A percentile compares a stretch with the other conserved stretches of the same genome.
Evolutionary conservation across 2,797 vertebrate genomes (phyloP).

Genomic region (Chrosomus eos): DNA sequence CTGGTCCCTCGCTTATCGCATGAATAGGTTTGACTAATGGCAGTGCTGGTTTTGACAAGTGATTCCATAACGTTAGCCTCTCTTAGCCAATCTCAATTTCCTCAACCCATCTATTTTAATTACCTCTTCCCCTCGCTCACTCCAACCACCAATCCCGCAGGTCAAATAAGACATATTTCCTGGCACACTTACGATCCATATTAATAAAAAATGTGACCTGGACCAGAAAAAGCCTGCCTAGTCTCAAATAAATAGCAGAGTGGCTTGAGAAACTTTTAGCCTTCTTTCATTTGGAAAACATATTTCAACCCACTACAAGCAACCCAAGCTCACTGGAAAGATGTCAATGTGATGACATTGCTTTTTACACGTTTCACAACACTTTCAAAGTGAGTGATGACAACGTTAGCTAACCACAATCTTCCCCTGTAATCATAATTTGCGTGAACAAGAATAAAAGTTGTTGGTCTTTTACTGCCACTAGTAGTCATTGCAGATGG

Average conservation of each 20-base stretch:
- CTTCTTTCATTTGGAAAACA: slow-evolving; percentile 2
- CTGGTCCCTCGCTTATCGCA: neutral
- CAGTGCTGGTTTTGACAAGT: slow-evolving; percentile 44
- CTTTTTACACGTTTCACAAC: no score
- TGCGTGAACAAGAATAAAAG: no score
- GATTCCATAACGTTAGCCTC: slow-evolving; percentile 50
- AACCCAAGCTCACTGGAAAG: neutral
- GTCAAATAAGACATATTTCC: slow-evolving; percentile 58
- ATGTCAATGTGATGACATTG: no score
- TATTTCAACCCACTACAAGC: neutral
- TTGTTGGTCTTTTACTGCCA: no score
- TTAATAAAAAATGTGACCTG: slow-evolving; percentile 54
- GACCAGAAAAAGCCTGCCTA: slow-evolving; percentile 7
- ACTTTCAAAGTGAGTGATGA: no score
- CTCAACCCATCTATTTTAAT: slow-evolving; percentile 60
- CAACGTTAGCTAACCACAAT: no score
- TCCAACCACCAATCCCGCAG: slow-evolving; percentile 22
- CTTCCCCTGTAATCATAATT: no score
- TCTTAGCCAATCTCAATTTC: slow-evolving; percentile 54
- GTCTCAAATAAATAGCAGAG: slow-evolving; percentile 41
- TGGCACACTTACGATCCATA: slow-evolving; percentile 27
- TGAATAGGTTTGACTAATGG: slow-evolving; percentile 42
- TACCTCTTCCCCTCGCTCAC: slow-evolving; percentile 41
- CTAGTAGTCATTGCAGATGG: no score
- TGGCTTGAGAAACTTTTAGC: neutral